Percentiles rank a stretch among this genome's conserved stretches.
phyloP scores from a whole-genome alignment of 2,113 vertebrate species.

The Cygnus buccinator region DNA sequence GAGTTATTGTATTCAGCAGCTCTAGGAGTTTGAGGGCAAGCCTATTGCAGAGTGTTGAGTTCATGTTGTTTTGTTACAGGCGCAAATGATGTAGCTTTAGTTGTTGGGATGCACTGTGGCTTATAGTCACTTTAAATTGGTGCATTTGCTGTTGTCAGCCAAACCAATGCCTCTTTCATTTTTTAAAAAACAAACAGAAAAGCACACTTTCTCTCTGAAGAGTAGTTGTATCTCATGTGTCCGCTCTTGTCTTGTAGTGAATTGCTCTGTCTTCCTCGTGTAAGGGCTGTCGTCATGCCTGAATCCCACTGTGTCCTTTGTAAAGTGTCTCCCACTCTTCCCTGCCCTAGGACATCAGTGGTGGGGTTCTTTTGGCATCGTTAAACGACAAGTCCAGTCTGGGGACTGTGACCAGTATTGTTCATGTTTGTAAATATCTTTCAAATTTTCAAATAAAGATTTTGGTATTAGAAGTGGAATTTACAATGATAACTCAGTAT shows the following conservation, averaged over 20 bases:
- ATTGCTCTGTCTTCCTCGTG: neutral
- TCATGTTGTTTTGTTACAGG: constrained; percentile 41
- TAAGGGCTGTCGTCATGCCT: neutral
- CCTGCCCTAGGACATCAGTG: neutral
- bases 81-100: constrained; percentile 5
- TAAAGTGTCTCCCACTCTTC: neutral
- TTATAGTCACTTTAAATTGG: neutral
- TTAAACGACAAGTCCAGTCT: neutral
- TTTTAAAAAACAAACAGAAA: neutral
- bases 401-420: neutral
- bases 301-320: neutral
- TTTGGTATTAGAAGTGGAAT: neutral
- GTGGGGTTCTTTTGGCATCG: neutral
- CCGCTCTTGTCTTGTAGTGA: neutral
- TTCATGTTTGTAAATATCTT: neutral
- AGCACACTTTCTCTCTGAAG: neutral
- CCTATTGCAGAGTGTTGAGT: constrained; percentile 46
- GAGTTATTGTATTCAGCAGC: constrained; percentile 57
- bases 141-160: neutral
- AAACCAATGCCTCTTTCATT: neutral
- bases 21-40: constrained; percentile 55
- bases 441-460: neutral
- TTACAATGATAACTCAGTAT: neutral
- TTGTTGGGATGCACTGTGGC: neutral
- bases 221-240: neutral